These are phyloP conservation scores for Chrysocyon brachyurus DNA, from an alignment of 2,797 vertebrate genomes.

Conservation along the genomic window DNA sequence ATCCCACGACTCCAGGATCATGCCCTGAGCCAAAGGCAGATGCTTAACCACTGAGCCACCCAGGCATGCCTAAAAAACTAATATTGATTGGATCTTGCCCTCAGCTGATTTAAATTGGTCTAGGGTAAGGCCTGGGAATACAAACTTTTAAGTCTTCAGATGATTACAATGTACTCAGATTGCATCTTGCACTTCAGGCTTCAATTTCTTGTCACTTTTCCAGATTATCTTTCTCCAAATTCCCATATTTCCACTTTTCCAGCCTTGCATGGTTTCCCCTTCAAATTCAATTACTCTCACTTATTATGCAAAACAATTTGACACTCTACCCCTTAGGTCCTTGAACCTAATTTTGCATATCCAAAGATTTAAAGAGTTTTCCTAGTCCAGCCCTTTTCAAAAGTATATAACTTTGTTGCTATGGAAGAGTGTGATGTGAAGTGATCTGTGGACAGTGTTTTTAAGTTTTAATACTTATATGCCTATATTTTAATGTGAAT, in stretches of 20 bases:
- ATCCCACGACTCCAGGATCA: no score
- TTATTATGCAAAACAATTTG: conserved; percentile 24
- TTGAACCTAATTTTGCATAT: conserved; percentile 34
- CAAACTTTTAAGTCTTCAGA: not conserved
- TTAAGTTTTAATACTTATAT: not conserved
- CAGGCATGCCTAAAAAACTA: no score
- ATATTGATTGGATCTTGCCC: not conserved
- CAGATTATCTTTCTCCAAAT: conserved; percentile 37
- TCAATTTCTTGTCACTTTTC: conserved; percentile 24
- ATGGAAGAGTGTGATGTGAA: not conserved
- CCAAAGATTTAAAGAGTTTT: conserved; percentile 38
- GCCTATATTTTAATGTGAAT: not conserved
- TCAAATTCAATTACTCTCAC: conserved; percentile 16
- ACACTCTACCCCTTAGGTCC: not conserved
- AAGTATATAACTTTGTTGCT: not conserved
- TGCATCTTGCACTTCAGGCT: not conserved
- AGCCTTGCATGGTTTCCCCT: not conserved
- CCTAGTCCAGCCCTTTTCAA: not conserved
- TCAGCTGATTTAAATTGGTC: not conserved
- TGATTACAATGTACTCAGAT: not conserved
- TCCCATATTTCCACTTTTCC: conserved; percentile 36
- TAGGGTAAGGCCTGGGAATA: not conserved
- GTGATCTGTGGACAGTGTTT: not conserved
- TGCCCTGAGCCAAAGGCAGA: no score
- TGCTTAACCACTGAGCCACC: no score